Conservation (phyloP, 2,888 invertebrate species). For the Hydroisotoma schaefferi region DNA sequence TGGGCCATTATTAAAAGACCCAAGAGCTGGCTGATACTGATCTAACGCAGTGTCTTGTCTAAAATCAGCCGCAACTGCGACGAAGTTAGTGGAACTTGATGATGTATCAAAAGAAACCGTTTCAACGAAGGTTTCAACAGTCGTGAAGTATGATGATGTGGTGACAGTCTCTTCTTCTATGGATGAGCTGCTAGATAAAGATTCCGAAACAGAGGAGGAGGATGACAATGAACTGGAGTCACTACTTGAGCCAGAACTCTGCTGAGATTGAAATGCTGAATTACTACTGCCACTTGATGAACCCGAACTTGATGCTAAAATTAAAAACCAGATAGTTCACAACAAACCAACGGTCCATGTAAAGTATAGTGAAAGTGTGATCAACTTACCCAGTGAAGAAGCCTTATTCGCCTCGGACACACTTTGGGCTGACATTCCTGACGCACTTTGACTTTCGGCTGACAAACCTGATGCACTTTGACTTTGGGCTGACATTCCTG, state of each 20-base stretch:
- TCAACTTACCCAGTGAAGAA: no score
- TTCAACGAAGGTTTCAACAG: conserved; percentile 20
- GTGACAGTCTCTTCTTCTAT: conserved; percentile 10
- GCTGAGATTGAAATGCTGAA: no score
- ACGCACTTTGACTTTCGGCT: neutral
- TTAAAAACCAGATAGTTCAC: no score
- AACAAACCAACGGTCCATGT: no score
- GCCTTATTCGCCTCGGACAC: no score
- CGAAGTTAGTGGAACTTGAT: neutral
- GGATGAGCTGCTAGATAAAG: neutral
- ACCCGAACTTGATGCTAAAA: neutral
- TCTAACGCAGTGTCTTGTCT: conserved; percentile 27
- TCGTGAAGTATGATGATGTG: conserved; percentile 23
- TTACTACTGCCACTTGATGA: no score
- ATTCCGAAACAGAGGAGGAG: no score
- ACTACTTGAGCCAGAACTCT: neutral
- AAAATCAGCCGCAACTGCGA: conserved; percentile 13
- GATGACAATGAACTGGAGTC: neutral
- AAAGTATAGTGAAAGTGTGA: no score
- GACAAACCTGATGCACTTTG: neutral
- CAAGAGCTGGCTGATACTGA: neutral
- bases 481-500: neutral
- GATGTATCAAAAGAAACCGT: conserved; percentile 18
- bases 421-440: neutral
- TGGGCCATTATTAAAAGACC: neutral